phyloP scores from a whole-genome alignment of 1,140 invertebrate genomes.

The Megathymus violae region DNA sequence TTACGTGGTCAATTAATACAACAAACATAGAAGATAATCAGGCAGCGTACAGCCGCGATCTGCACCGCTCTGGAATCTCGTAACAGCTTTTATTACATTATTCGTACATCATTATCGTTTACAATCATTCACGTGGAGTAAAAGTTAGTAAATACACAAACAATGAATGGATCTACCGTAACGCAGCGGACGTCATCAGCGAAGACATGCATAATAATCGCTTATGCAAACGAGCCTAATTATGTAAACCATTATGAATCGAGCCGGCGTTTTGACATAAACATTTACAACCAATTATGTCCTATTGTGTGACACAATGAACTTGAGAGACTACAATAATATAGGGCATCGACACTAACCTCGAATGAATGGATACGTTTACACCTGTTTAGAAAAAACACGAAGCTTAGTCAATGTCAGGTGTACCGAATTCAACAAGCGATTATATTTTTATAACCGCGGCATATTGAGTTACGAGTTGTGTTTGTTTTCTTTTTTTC shows the following conservation, averaged over 20 bases:
- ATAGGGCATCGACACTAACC: conserved; percentile 76
- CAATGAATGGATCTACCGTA: conserved; percentile 76
- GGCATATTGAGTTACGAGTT: conserved; percentile 42
- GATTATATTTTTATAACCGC: conserved; percentile 66
- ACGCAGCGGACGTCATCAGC: conserved; percentile 62
- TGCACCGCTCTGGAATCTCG: conserved; percentile 42
- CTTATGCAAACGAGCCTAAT: conserved; percentile 79
- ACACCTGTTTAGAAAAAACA: conserved; percentile 78
- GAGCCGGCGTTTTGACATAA: conserved; percentile 75
- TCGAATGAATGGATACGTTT: conserved; percentile 54
- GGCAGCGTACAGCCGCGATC: neutral
- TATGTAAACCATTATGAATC: conserved; percentile 79
- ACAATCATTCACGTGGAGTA: conserved; percentile 66
- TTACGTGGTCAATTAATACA: conserved; percentile 18
- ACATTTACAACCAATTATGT: conserved; percentile 76
- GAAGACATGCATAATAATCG: conserved; percentile 79
- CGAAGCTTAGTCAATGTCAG: conserved; percentile 60
- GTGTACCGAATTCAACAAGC: conserved; percentile 66
- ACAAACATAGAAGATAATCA: conserved; percentile 15
- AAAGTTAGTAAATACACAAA: conserved; percentile 73
- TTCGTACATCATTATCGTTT: conserved; percentile 57
- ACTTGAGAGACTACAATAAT: conserved; percentile 77
- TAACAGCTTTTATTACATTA: conserved; percentile 61
- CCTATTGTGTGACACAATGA: conserved; percentile 76
- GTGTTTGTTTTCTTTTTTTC: conserved; percentile 58